A percentile compares a stretch with the other conserved stretches of the same genome.
Evolutionary conservation across 2,888 invertebrate species (phyloP).

Genomic region (Megamerina dolium): DNA sequence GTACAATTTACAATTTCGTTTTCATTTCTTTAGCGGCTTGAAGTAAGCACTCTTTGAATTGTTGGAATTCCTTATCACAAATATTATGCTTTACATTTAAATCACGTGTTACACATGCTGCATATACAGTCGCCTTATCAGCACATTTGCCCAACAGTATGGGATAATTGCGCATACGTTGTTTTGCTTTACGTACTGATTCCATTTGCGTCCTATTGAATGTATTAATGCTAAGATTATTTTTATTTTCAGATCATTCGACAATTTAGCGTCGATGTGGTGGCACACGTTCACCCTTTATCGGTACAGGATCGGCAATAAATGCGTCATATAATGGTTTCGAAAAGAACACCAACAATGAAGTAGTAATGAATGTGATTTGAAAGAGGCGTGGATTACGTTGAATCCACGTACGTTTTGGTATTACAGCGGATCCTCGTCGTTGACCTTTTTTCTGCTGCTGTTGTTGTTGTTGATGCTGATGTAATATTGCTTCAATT

Average conservation of each 20-base stretch:
- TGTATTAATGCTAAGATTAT: conserved; percentile 11
- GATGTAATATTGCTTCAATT: conserved; percentile 20
- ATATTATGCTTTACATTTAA: conserved; percentile 64
- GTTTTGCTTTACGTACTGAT: conserved; percentile 68
- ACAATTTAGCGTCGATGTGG: conserved; percentile 35
- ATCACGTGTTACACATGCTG: conserved; percentile 70
- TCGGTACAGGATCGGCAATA: conserved; percentile 46
- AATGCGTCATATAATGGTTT: conserved; percentile 66
- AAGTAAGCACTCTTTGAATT: conserved; percentile 67
- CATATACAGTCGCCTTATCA: conserved; percentile 65
- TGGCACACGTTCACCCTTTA: conserved; percentile 36
- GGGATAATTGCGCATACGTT: conserved; percentile 70
- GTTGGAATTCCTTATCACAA: conserved; percentile 71
- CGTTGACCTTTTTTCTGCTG: conserved; percentile 29
- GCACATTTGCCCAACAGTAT: conserved; percentile 66
- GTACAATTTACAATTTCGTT: conserved; percentile 57
- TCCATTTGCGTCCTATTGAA: conserved; percentile 56
- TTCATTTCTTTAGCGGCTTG: conserved; percentile 64
- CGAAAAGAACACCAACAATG: conserved; percentile 60
- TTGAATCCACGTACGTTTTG: conserved; percentile 56
- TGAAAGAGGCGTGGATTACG: conserved; percentile 59
- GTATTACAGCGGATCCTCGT: conserved; percentile 36
- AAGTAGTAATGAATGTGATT: conserved; percentile 51
- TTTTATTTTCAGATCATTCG: too few species aligned
- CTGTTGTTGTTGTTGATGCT: conserved; percentile 24